Conservation (phyloP, 2,113 vertebrate species). For the Xyrauchen texanus region DNA sequence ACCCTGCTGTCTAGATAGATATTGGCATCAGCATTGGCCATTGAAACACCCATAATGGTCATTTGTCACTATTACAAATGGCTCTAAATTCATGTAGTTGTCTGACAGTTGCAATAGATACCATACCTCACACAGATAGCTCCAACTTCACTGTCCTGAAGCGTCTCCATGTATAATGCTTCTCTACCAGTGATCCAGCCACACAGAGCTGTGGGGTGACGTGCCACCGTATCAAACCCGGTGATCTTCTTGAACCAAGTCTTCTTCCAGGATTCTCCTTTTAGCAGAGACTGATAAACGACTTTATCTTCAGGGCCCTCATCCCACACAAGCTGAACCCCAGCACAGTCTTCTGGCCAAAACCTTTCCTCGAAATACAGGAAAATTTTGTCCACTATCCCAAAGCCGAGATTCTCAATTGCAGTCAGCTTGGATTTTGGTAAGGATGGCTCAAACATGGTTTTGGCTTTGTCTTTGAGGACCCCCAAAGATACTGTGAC, state of each 20-base stretch:
- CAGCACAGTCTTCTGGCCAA: constrained; percentile 65
- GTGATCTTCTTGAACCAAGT: constrained; percentile 67
- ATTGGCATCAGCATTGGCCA: too few species aligned
- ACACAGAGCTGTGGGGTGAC: constrained; percentile 61
- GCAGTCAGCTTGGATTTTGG: constrained; percentile 57
- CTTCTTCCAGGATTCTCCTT: constrained; percentile 52
- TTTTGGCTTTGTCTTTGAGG: constrained; percentile 53
- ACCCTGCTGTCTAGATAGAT: too few species aligned
- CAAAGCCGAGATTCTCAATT: constrained; percentile 63
- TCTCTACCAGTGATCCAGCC: constrained; percentile 67
- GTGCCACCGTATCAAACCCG: constrained; percentile 65
- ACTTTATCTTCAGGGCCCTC: constrained; percentile 57
- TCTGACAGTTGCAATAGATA: not conserved
- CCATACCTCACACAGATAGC: constrained; percentile 59
- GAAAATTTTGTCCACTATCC: constrained; percentile 65
- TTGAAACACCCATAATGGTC: too few species aligned
- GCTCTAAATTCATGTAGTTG: not conserved
- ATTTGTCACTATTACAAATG: too few species aligned
- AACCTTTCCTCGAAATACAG: constrained; percentile 60
- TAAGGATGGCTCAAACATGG: constrained; percentile 60
- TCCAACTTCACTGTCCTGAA: constrained; percentile 54
- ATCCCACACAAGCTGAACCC: constrained; percentile 64
- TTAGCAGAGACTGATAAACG: constrained; percentile 30
- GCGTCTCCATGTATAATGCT: constrained; percentile 64
- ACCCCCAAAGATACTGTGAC: constrained; percentile 59